Base-by-base conservation (phyloP, 2,888 invertebrate species). In the Lasioglossum oenotherae region DNA sequence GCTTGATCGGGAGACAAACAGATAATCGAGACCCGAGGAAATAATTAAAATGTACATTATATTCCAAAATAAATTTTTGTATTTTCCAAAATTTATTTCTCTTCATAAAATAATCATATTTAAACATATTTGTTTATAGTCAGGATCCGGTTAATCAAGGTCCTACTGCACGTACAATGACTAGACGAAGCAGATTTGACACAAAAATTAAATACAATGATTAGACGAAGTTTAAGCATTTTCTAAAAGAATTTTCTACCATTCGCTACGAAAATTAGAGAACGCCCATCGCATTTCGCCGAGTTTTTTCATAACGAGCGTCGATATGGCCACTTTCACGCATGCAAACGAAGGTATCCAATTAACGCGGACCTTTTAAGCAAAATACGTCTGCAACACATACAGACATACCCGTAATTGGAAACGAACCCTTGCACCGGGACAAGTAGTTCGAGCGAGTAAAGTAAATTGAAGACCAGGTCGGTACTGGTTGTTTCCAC, bases 281-380 rank as follows among this genome's bases (percentile, higher is more conserved):
- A 74, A 46, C 46, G 53, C 38, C 31, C 23, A 38, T 23, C n/a
- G n/a, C 69, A 27, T 77, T 72, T 60, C 27, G n/a, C 31, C 73
- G 44, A 71, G 73, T 81, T 60, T 69, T 78, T 78, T 67, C 46
- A 38, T 73, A 69, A n/a, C 27, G 38, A 64, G 49, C 27, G 38
- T 73, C 74, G 74, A 79, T 44, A 72, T 38, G 60, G 44, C 71
- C 74, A 67, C 64, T 82, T 81, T n/a, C 57, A 81, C 83, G 80
- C 31, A 49, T 72, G 75, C 57, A 72, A 81, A 82, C 67, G 79
- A 74, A 87, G 74, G 86, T 79, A 82, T 85, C 76, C 83, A 82
- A 86, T 84, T 79, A 88, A 84, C 82, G 80, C 73, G 84, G 76
- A 77, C 90, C 88, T 81, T 88, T 88, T 90, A 90, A 85, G 90